Percentiles rank a stretch among this genome's conserved stretches.
Conservation (phyloP, 2,797 vertebrate species). For the Hemitrygon akajei region DNA sequence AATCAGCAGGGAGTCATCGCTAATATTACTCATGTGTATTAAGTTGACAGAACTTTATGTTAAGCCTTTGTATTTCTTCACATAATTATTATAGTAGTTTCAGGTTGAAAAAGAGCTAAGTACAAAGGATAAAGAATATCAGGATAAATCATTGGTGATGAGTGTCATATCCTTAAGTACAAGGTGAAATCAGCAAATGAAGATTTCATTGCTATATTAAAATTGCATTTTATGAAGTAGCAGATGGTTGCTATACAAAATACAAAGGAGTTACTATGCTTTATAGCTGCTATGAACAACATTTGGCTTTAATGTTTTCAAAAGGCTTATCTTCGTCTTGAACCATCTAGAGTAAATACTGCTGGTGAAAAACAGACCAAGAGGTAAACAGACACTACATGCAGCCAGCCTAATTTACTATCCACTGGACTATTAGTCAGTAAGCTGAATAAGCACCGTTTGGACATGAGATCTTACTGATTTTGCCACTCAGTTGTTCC, state of each 20-base stretch:
- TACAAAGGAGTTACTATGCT: background rate
- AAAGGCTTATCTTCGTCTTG: background rate
- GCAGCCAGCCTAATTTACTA: background rate
- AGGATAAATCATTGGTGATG: background rate
- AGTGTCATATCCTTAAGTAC: background rate
- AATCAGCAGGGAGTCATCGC: constrained; percentile 6
- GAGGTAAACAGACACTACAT: background rate
- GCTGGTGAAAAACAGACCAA: background rate
- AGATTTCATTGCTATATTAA: background rate
- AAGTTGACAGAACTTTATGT: constrained; percentile 17
- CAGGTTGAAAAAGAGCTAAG: constrained; percentile 12
- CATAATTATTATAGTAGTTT: constrained; percentile 18
- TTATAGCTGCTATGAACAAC: background rate
- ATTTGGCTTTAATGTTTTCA: background rate
- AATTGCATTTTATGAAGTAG: background rate
- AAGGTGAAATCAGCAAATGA: background rate
- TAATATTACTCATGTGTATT: constrained; percentile 10
- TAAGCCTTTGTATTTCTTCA: background rate
- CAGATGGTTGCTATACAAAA: background rate
- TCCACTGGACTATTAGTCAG: background rate
- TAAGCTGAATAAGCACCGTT: background rate
- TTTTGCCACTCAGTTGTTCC: background rate
- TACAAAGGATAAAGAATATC: background rate
- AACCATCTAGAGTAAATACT: background rate
- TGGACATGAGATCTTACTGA: background rate